Evolutionary conservation across 1,140 invertebrate species (phyloP).

Genomic region (Olivierus martensii): DNA sequence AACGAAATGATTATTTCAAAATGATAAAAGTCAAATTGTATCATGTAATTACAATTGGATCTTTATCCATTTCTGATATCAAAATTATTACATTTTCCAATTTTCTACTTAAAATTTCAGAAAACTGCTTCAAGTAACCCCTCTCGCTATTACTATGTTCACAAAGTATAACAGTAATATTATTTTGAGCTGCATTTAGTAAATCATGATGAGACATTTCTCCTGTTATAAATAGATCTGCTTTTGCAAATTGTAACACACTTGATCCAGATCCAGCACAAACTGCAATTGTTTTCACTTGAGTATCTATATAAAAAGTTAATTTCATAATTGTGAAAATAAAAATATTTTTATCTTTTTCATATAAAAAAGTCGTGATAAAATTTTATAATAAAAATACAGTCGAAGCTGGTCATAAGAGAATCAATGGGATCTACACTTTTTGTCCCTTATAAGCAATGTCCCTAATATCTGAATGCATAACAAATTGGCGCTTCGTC

Average conservation of each 20-base stretch:
- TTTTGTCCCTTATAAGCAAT: too few species aligned
- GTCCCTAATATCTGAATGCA: too few species aligned
- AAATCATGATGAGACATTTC: slow-evolving; percentile 95
- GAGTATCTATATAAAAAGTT: too few species aligned
- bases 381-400: too few species aligned
- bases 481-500: too few species aligned
- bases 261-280: slow-evolving; percentile 81
- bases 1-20: too few species aligned
- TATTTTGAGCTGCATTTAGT: slow-evolving; percentile 60
- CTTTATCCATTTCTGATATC: slow-evolving; percentile 55
- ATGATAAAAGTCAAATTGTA: too few species aligned
- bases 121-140: slow-evolving; percentile 50
- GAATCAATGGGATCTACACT: too few species aligned
- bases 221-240: slow-evolving; percentile 76
- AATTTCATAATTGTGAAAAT: too few species aligned
- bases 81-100: slow-evolving; percentile 44
- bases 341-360: too few species aligned
- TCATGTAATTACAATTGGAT: slow-evolving; percentile 42
- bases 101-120: slow-evolving; percentile 24
- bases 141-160: slow-evolving; percentile 94
- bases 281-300: slow-evolving; percentile 47
- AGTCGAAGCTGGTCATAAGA: too few species aligned
- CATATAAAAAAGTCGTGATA: too few species aligned
- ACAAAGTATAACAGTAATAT: slow-evolving; percentile 66
- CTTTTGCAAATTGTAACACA: slow-evolving; percentile 49